Percentiles rank a stretch among this genome's conserved stretches.
Evolutionary conservation across 2,113 vertebrate genomes (phyloP).

Genomic region (Tenrec ecaudatus): DNA sequence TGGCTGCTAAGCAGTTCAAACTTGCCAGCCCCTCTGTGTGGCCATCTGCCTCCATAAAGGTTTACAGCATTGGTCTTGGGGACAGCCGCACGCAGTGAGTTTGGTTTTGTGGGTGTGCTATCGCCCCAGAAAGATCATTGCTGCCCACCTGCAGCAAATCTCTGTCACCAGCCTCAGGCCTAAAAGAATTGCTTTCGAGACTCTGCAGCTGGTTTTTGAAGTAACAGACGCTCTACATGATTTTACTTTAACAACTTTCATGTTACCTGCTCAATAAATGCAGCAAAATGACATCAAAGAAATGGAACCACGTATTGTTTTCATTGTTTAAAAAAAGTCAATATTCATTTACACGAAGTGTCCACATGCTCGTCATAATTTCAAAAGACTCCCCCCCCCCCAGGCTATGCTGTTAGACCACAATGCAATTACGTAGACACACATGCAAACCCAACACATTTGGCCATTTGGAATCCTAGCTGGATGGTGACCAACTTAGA

Average conservation of each 20-base stretch:
- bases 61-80: background rate
- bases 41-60: background rate
- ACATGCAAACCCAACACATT: background rate
- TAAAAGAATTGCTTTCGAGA: background rate
- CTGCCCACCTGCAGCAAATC: background rate
- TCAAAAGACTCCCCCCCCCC: background rate
- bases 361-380: background rate
- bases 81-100: background rate
- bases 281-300: constrained; percentile 65
- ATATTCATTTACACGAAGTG: background rate
- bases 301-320: background rate
- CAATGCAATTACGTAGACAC: background rate
- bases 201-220: constrained; percentile 80
- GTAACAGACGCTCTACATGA: constrained; percentile 78
- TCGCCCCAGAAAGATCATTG: background rate
- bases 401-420: background rate
- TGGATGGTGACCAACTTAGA: background rate
- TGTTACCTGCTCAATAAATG: constrained; percentile 83
- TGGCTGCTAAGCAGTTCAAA: background rate
- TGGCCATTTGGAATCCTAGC: constrained; percentile 15
- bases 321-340: background rate
- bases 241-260: constrained; percentile 81
- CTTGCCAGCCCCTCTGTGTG: background rate
- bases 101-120: background rate
- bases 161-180: background rate